Evolutionary conservation across 2,797 vertebrate species (phyloP), one percentile per base, ranked within the genome.

Genomic region (Uromys caudimaculatus): DNA sequence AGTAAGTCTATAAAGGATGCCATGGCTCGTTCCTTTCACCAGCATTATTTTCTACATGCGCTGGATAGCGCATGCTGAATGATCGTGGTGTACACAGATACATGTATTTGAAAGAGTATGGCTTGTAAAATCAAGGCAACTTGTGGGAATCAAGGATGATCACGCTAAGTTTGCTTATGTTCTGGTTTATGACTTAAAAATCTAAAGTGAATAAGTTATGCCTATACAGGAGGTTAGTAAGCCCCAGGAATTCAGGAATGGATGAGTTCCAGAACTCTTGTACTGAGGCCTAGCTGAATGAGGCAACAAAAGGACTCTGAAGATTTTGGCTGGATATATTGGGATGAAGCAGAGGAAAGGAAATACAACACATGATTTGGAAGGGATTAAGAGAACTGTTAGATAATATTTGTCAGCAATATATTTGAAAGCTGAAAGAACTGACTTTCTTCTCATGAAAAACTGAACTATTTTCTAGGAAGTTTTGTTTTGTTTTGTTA

Each of bases 141-240:
- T 79, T 94, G 13, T 86, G 84, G 62, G n/a, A 32, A 41, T 78
- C 62, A 95, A 79, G 56, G 50, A 75, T 94, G 29, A 90, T 58
- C 54, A 86, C 58, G 24, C 4, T 76, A 77, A 93, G 79, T 95
- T 91, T 95, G 41, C 50, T 17, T 71, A 9, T 71, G n/a, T 71
- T 67, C 12, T 71, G 35, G 92, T 77, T 91, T 76, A 85, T 71
- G n/a, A 81, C n/a, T 60, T 91, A 95, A 90, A 64, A 83, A 52
- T 56, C 35, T 90, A 76, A 92, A 87, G 7, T 41, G 11, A 94
- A 16, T 16, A 62, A 71, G 76, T n/a, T 94, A 2, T 5, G 67
- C 24, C 41, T 76, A 9, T 54, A 38, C 6, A 19, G 0, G 82
- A 38, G 47, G 50, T 94, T n/a, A 77, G 35, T 14, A 82, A 91